Percentiles rank a stretch among this genome's conserved stretches.
Conservation (phyloP, 2,888 invertebrate genomes). For the Amblyteles armatorius region DNA sequence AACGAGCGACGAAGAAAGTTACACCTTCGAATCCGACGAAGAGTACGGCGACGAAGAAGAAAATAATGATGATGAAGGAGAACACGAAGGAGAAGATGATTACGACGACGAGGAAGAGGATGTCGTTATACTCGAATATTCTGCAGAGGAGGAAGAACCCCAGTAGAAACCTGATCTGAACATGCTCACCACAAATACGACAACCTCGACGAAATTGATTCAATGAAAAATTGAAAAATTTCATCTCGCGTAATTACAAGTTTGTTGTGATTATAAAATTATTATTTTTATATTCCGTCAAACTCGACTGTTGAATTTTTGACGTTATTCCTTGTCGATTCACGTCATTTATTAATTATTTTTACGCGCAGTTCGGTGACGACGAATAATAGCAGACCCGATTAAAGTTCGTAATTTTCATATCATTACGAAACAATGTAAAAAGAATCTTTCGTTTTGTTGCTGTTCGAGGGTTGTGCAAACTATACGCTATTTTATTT, state of each 20-base stretch:
- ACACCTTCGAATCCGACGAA: constrained; percentile 25
- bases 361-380: neutral
- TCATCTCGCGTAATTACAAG: neutral
- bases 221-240: neutral
- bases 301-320: neutral
- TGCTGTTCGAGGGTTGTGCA: neutral
- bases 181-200: neutral
- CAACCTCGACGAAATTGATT: neutral
- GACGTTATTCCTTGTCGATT: neutral
- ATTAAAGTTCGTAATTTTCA: neutral
- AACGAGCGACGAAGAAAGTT: constrained; percentile 15
- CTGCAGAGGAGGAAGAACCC: neutral
- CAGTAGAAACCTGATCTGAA: neutral
- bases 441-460: neutral
- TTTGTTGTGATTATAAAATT: neutral
- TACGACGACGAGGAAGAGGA: constrained; percentile 11
- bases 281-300: neutral
- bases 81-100: constrained; percentile 16
- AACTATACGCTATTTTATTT: neutral
- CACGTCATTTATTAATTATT: neutral
- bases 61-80: constrained; percentile 11
- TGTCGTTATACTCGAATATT: constrained; percentile 12
- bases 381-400: neutral
- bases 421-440: neutral
- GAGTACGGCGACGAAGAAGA: constrained; percentile 2